Conservation (phyloP, 2,113 vertebrate species). For the Potamarius usumacintae region DNA sequence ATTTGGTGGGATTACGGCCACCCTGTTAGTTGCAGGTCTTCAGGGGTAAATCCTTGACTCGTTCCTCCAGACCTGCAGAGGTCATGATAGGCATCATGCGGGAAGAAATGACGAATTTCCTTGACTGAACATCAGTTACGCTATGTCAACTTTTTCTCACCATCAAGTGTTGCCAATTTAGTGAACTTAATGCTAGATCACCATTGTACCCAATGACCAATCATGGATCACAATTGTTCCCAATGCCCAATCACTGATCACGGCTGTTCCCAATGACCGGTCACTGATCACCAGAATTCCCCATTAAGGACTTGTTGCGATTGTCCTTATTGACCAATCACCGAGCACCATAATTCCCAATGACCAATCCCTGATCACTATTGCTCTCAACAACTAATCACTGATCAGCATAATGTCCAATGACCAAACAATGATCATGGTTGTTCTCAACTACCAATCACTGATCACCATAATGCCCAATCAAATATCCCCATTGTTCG, state of each 20-base stretch:
- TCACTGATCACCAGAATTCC: background rate
- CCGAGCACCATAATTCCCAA: background rate
- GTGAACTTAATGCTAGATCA: background rate
- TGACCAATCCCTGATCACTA: background rate
- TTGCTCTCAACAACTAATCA: background rate
- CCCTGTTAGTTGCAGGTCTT: constrained; percentile 50
- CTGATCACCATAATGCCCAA: background rate
- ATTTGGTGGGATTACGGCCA: constrained; percentile 67
- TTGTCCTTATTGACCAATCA: background rate
- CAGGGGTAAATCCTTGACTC: constrained; percentile 39
- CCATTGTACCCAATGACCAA: background rate
- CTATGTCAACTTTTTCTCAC: background rate
- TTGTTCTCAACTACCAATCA: background rate
- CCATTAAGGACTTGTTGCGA: background rate
- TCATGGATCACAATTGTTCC: background rate
- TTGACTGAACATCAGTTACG: background rate
- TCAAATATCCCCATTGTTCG: background rate
- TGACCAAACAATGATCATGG: background rate
- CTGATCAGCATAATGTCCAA: background rate
- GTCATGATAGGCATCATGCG: constrained; percentile 1
- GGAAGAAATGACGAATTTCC: background rate
- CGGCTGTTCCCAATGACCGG: too few relatives aligned
- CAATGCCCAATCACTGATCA: background rate
- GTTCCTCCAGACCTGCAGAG: constrained; percentile 2
- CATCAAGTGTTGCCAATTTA: background rate